These are phyloP conservation scores for Leucoraja erinaceus DNA, from an alignment of 2,113 vertebrate genomes.

Conservation along the genomic window DNA sequence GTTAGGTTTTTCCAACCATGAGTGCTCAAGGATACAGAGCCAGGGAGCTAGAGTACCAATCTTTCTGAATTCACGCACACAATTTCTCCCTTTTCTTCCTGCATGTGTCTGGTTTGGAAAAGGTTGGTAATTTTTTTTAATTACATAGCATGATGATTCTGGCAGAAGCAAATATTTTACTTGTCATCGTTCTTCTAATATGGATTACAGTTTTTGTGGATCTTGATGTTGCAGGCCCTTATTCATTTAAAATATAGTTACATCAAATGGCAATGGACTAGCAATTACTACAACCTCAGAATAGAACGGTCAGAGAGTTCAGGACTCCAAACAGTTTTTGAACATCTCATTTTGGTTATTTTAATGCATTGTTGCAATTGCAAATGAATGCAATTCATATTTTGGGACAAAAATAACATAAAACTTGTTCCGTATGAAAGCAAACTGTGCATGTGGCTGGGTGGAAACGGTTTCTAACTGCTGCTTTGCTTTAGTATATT, in stretches of 20 bases:
- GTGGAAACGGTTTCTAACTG: neutral
- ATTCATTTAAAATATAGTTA: neutral
- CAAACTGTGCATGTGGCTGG: constrained; percentile 14
- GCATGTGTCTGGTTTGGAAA: neutral
- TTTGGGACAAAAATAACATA: constrained; percentile 2
- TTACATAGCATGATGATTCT: neutral
- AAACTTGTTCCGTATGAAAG: neutral
- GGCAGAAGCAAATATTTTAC: neutral
- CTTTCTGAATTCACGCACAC: neutral
- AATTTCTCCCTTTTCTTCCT: neutral
- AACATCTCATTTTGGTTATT: constrained; percentile 19
- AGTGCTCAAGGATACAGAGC: neutral
- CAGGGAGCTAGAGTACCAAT: neutral
- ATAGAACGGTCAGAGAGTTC: neutral
- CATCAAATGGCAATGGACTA: neutral
- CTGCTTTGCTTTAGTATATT: neutral
- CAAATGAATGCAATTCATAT: neutral
- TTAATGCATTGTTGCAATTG: neutral
- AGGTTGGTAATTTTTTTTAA: neutral
- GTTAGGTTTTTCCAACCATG: neutral
- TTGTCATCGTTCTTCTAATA: neutral
- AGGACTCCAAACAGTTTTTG: neutral
- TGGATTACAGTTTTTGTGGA: neutral
- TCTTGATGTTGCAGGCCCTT: neutral
- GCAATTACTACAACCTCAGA: neutral